A percentile compares a stretch with the other conserved stretches of the same genome.
Conservation (phyloP, 2,797 vertebrate species). For the Loriculus beryllinus region DNA sequence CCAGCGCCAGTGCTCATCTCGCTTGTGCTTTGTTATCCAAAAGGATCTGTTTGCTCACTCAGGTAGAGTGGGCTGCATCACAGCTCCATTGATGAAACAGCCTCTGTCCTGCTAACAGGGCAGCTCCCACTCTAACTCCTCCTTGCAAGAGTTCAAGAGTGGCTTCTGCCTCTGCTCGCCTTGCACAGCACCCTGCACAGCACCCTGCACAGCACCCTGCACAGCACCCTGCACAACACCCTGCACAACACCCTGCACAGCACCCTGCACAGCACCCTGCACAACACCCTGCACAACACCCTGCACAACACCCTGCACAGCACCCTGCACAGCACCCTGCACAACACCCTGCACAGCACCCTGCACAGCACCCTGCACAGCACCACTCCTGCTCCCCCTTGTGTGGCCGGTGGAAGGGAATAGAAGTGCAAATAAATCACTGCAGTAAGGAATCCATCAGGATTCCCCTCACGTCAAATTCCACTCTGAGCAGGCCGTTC, state of each 20-base stretch:
- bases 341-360: background rate
- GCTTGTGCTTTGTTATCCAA: fast-evolving
- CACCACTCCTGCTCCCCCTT: background rate
- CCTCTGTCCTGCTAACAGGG: background rate
- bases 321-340: background rate
- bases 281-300: background rate
- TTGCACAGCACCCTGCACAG: background rate
- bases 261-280: background rate
- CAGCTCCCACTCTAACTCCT: background rate
- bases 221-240: background rate
- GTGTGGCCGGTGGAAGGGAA: background rate
- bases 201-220: background rate
- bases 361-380: background rate
- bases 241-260: no score
- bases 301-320: no score
- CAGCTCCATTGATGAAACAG: background rate
- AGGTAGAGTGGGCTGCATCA: fast-evolving
- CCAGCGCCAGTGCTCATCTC: fast-evolving
- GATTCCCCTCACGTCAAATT: background rate
- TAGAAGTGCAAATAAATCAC: background rate
- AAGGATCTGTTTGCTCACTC: background rate
- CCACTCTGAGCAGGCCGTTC: background rate
- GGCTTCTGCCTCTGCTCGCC: background rate
- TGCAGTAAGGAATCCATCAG: background rate
- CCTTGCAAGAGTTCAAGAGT: fast-evolving